Base-by-base conservation (phyloP, 2,888 invertebrate genomes). In the Eupithecia inturbata region DNA sequence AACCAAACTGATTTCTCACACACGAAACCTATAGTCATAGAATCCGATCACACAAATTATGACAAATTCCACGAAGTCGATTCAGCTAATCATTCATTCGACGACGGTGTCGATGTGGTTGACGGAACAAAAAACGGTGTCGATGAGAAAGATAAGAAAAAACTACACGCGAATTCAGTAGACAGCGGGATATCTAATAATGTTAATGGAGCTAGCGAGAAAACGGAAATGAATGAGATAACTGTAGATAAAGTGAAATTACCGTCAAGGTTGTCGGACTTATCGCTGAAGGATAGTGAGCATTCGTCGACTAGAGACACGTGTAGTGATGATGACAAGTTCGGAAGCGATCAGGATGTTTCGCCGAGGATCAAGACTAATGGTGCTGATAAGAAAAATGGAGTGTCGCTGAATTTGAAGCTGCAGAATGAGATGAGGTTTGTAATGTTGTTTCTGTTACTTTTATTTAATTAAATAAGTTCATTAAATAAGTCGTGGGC, bases 1-100 rank as follows among this genome's bases (percentile, higher is more conserved):
- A 94, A 93, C 79, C 94, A 93, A 79, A 94, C 92, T 5, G 93
- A 94, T 77, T 94, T 93, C 83, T 92, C 92, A 0, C 93, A 94
- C 78, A 94, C 93, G 0, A 89, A 92, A 84, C 94, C 94, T 0
- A 94, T 94, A 72, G 87, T 94, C 33, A 94, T 94, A 64, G 94
- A 93, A 78, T 92, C 93, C 0, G 94, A 94, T 75, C 85, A 88
- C 68, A 85, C 81, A 0, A 92, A 92, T 75, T 88, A 87, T 71
- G 89, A 90, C 1, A 89, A 89, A n/a, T 90, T 88, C 64, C 83
- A 86, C 69, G 90, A 90, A 82, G 76, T 76, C 0, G 94, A 94
- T 75, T 94, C 94, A 0, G 93, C 94, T 0, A 91, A 93, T 71
- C 93, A 94, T 82, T 94, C 93, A 0, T 93, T 93, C 71, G 93